phyloP scores from a whole-genome alignment of 2,888 invertebrate genomes.

The Troilus luridus region DNA sequence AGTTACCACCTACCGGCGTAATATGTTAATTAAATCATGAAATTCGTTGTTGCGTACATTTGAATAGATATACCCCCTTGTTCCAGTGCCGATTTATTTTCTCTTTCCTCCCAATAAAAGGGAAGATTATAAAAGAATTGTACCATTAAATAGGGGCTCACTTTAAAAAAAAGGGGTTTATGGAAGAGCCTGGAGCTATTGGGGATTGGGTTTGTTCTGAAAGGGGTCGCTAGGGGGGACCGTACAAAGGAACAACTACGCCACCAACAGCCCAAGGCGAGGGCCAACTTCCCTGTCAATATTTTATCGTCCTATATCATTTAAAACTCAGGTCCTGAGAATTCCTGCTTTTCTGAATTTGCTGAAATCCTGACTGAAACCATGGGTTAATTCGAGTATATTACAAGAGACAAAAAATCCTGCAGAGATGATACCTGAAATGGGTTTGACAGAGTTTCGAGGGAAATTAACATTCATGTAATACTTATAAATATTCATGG shows the following conservation, averaged over 20 bases:
- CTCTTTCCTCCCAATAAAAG: slow-evolving; percentile 17
- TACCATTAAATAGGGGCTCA: slow-evolving; percentile 10
- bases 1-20: no score
- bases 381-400: not conserved
- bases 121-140: not conserved
- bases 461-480: not conserved
- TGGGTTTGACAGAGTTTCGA: not conserved
- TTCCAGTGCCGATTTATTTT: not conserved
- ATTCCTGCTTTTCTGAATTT: not conserved
- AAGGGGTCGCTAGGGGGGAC: slow-evolving; percentile 7
- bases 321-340: not conserved
- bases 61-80: not conserved
- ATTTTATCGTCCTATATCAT: slow-evolving; percentile 43
- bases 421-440: not conserved
- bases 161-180: slow-evolving; percentile 12
- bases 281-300: slow-evolving; percentile 37
- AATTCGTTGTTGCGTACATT: no score
- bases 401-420: not conserved
- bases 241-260: slow-evolving; percentile 34
- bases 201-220: slow-evolving; percentile 37
- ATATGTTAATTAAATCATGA: no score
- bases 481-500: not conserved
- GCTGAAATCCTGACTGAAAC: not conserved
- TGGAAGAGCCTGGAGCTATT: slow-evolving; percentile 30
- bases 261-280: slow-evolving; percentile 1